phyloP scores from a whole-genome alignment of 2,797 vertebrate species.

The Brachyrhaphis roseni region DNA sequence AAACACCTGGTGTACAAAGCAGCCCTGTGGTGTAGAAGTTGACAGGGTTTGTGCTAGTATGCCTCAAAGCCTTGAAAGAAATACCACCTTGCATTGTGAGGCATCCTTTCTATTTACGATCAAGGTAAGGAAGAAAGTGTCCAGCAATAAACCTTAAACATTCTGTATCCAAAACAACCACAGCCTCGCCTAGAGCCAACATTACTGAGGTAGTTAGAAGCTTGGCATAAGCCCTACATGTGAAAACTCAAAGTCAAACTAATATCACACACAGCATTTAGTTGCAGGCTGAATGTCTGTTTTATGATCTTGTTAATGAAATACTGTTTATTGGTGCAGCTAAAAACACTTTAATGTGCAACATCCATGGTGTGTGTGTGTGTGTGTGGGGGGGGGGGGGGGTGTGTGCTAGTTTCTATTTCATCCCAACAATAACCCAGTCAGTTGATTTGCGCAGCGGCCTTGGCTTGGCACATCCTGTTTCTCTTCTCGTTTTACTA shows the following conservation, averaged over 20 bases:
- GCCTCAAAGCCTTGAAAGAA: not conserved
- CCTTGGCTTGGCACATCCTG: slow-evolving; percentile 62
- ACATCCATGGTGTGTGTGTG: slow-evolving; percentile 9
- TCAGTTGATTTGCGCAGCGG: slow-evolving; percentile 32
- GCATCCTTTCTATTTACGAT: not conserved
- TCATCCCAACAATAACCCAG: slow-evolving; percentile 38
- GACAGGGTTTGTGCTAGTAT: not conserved
- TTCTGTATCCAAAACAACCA: not conserved
- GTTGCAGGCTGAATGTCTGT: not conserved
- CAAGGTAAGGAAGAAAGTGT: not conserved
- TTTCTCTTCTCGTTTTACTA: slow-evolving; percentile 26
- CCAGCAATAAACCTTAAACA: slow-evolving; percentile 4
- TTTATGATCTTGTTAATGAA: slow-evolving; percentile 9
- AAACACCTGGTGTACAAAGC: not conserved
- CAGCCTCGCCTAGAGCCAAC: not conserved
- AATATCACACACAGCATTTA: slow-evolving; percentile 10
- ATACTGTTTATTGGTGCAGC: slow-evolving; percentile 5
- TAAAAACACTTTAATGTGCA: slow-evolving; percentile 10
- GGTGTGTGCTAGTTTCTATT: slow-evolving; percentile 17
- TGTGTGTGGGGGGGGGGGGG: no score
- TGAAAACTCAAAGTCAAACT: slow-evolving; percentile 2
- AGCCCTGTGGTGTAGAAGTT: not conserved
- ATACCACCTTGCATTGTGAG: not conserved
- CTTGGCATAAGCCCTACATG: slow-evolving; percentile 2
- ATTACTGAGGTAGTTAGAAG: not conserved